These are phyloP conservation scores for Danaus melanippus DNA, from an alignment of 1,140 invertebrate genomes.

Conservation along the genomic window DNA sequence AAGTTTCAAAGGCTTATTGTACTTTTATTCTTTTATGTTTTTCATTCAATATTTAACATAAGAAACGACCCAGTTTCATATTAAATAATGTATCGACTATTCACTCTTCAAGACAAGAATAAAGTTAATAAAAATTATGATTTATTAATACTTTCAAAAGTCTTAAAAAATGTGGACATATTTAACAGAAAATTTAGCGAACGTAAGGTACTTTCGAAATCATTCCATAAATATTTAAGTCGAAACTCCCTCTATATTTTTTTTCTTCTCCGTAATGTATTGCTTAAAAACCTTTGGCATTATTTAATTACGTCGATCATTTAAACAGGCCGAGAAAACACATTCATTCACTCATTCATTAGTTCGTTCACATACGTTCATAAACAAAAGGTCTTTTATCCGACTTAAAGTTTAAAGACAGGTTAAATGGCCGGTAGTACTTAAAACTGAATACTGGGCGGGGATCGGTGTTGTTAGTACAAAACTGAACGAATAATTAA, in stretches of 20 bases:
- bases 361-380: slow-evolving; percentile 44
- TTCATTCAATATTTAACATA: too few relatives aligned
- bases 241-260: background rate
- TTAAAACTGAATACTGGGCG: slow-evolving; percentile 48
- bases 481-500: slow-evolving; percentile 48
- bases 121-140: too few relatives aligned
- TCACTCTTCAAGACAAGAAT: too few relatives aligned
- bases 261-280: slow-evolving; percentile 11
- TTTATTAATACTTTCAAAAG: too few relatives aligned
- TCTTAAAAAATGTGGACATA: background rate
- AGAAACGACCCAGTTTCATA: too few relatives aligned
- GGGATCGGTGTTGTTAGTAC: slow-evolving; percentile 38
- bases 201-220: too few relatives aligned
- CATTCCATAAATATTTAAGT: background rate
- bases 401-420: slow-evolving; percentile 30
- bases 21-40: too few relatives aligned
- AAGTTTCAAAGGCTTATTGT: too few relatives aligned
- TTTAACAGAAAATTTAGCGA: too few relatives aligned
- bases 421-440: slow-evolving; percentile 38
- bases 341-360: slow-evolving; percentile 53
- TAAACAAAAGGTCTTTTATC: slow-evolving; percentile 61
- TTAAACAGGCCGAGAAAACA: slow-evolving; percentile 40
- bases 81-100: too few relatives aligned
- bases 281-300: slow-evolving; percentile 15
- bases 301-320: slow-evolving; percentile 57